phyloP scores from a whole-genome alignment of 2,888 invertebrate species.

The Miltochrista miniata region DNA sequence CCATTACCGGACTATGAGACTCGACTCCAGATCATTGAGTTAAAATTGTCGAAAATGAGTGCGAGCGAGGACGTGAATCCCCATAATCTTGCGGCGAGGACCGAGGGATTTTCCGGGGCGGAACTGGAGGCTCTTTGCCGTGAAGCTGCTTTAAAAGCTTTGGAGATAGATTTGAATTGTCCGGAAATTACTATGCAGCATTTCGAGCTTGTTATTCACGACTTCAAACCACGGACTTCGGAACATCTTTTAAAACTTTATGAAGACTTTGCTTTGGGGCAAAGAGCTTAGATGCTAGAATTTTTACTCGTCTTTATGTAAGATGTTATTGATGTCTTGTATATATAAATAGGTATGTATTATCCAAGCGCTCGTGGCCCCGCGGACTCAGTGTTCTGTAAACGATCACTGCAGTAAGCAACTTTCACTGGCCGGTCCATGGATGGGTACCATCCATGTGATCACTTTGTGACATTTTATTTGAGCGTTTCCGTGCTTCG shows the following conservation, averaged over 20 bases:
- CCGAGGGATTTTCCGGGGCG: conserved; percentile 96
- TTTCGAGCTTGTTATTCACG: conserved; percentile 88
- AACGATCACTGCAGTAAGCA: too few relatives aligned
- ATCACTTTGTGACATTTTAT: too few relatives aligned
- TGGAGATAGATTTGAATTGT: conserved; percentile 89
- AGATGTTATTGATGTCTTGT: too few relatives aligned
- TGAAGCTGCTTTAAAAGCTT: conserved; percentile 94
- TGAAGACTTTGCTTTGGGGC: conserved; percentile 83
- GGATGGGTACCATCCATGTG: too few relatives aligned
- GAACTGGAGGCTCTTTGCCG: conserved; percentile 96
- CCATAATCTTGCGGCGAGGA: conserved; percentile 86
- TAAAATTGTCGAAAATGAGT: conserved; percentile 91
- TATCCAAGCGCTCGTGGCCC: too few relatives aligned
- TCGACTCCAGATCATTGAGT: conserved; percentile 90
- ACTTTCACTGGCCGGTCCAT: too few relatives aligned
- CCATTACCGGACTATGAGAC: conserved; percentile 93
- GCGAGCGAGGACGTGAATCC: conserved; percentile 85
- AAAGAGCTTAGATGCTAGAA: conserved; percentile 45
- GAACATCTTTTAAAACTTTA: conserved; percentile 88
- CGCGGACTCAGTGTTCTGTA: too few relatives aligned
- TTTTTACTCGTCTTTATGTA: too few relatives aligned
- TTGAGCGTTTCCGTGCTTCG: too few relatives aligned
- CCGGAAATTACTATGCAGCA: conserved; percentile 85
- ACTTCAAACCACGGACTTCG: conserved; percentile 91
- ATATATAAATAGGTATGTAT: too few relatives aligned